These are phyloP conservation scores for Rhinolophus sinicus DNA, from an alignment of 2,113 vertebrate genomes.

Conservation along the genomic window DNA sequence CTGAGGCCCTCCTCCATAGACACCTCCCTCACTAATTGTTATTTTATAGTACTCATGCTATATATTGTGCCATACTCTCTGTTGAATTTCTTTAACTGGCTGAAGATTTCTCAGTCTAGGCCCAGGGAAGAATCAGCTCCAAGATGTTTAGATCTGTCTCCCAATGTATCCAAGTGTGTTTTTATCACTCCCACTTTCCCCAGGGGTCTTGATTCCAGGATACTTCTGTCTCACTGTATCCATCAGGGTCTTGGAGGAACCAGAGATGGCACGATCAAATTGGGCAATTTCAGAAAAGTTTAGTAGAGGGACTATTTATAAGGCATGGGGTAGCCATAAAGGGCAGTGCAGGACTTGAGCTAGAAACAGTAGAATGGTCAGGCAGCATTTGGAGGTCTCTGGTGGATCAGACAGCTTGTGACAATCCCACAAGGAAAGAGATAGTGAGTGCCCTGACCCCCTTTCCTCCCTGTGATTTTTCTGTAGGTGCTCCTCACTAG, in stretches of 20 bases:
- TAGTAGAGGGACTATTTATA: not conserved
- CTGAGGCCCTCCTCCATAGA: not conserved
- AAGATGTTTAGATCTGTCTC: not conserved
- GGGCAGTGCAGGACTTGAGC: not conserved
- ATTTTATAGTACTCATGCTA: not conserved
- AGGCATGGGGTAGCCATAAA: not conserved
- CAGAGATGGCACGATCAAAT: not conserved
- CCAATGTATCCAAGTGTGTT: not conserved
- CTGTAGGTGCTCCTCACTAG: not conserved
- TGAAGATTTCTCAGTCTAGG: not conserved
- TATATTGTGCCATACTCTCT: not conserved
- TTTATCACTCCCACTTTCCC: not conserved
- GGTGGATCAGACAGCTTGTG: not conserved
- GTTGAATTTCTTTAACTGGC: not conserved
- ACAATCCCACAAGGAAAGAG: not conserved
- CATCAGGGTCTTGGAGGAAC: not conserved
- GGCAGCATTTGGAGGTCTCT: not conserved
- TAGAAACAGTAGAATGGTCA: not conserved
- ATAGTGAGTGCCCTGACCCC: not conserved
- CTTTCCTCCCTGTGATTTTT: not conserved
- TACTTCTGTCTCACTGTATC: not conserved
- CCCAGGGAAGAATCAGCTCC: not conserved
- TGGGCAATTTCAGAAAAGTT: not conserved
- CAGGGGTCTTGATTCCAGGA: not conserved
- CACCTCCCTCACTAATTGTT: not conserved